Conservation (phyloP, 2,797 vertebrate genomes). For the Eulemur rubriventer region DNA sequence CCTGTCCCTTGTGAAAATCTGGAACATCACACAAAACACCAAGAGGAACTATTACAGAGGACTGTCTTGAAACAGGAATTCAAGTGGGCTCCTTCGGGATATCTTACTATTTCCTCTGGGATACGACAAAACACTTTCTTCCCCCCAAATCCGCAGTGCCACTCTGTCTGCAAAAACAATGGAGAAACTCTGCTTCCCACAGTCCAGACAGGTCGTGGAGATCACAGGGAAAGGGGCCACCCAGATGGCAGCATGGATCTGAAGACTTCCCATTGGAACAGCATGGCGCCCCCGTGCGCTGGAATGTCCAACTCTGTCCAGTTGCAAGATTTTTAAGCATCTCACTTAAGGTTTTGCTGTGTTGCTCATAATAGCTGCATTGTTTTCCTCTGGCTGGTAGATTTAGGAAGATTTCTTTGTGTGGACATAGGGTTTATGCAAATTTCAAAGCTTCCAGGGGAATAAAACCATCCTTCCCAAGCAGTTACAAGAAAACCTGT, state of each 20-base stretch:
- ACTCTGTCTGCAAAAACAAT: neutral
- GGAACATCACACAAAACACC: neutral
- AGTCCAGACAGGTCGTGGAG: fast-evolving
- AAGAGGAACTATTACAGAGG: neutral
- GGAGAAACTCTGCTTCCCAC: neutral
- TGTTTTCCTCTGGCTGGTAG: neutral
- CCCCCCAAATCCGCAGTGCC: neutral
- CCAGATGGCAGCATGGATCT: neutral
- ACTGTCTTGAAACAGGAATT: neutral
- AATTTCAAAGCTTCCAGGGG: neutral
- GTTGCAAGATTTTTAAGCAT: neutral
- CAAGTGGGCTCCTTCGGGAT: neutral
- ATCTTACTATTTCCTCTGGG: neutral
- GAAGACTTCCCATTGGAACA: neutral
- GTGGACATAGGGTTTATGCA: neutral
- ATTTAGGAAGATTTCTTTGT: neutral
- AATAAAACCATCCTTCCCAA: neutral
- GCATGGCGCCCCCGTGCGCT: neutral
- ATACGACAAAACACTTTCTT: neutral
- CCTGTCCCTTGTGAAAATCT: neutral
- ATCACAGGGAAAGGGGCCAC: neutral
- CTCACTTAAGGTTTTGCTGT: neutral
- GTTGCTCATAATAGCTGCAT: neutral
- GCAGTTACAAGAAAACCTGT: neutral
- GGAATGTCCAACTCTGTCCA: neutral